Conservation (phyloP, 2,888 invertebrate species). For the Dryobotodes eremita region DNA sequence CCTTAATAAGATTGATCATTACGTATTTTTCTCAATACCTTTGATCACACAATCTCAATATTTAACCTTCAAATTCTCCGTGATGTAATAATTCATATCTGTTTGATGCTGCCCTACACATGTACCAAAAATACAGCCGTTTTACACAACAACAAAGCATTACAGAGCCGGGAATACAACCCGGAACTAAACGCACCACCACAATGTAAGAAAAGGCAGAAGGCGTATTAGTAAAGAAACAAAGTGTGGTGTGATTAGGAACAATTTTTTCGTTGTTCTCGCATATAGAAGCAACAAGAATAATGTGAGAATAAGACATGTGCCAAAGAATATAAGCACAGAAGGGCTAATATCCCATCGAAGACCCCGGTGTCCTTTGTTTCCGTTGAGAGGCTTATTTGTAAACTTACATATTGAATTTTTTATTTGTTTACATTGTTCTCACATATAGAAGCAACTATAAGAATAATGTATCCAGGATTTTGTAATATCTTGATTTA, state of each 20-base stretch:
- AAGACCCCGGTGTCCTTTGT: too few species aligned
- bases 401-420: too few species aligned
- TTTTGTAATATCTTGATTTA: too few species aligned
- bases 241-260: neutral
- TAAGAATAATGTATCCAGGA: too few species aligned
- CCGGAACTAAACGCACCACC: slow-evolving; percentile 56
- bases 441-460: too few species aligned
- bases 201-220: slow-evolving; percentile 22
- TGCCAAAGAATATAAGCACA: too few species aligned
- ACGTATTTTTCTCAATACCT: slow-evolving; percentile 11
- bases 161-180: slow-evolving; percentile 59
- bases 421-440: too few species aligned
- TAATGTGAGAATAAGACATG: too few species aligned
- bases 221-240: slow-evolving; percentile 6
- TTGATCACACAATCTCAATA: slow-evolving; percentile 1
- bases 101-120: slow-evolving; percentile 15
- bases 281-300: too few species aligned
- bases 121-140: slow-evolving; percentile 32
- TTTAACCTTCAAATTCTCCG: slow-evolving; percentile 25
- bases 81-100: slow-evolving; percentile 46
- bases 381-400: too few species aligned
- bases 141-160: slow-evolving; percentile 58
- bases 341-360: too few species aligned
- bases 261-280: too few species aligned
- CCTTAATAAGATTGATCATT: neutral